These are phyloP conservation scores for Philhelius pedissequus DNA, from an alignment of 2,888 invertebrate genomes.

Conservation along the genomic window DNA sequence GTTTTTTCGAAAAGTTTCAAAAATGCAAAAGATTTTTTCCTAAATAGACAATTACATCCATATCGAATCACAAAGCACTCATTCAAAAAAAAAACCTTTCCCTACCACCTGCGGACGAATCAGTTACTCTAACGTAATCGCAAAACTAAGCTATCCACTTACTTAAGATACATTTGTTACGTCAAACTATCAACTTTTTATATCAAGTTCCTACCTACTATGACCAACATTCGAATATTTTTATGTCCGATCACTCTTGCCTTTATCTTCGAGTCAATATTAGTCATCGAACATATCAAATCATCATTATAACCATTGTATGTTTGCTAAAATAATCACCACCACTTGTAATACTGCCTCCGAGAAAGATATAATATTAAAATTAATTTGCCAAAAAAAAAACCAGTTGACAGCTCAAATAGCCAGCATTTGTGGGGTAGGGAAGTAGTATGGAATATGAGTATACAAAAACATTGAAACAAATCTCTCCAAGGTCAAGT, in stretches of 20 bases:
- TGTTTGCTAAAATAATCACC: slow-evolving; percentile 11
- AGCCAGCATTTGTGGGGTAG: neutral
- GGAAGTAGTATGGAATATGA: slow-evolving; percentile 19
- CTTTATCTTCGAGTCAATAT: slow-evolving; percentile 24
- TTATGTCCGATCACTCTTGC: neutral
- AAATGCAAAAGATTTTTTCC: too few species aligned
- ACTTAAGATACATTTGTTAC: neutral
- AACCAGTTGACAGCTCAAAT: slow-evolving; percentile 38
- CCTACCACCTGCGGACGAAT: neutral
- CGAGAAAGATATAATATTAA: neutral
- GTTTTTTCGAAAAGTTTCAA: too few species aligned
- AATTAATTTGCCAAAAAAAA: slow-evolving; percentile 2
- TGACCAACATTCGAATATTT: neutral
- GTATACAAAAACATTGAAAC: slow-evolving; percentile 50
- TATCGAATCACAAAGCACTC: too few species aligned
- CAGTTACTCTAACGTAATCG: neutral
- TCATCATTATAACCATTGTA: slow-evolving; percentile 22
- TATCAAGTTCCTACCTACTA: neutral
- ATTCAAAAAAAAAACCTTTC: too few species aligned
- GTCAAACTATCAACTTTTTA: neutral
- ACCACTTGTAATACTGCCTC: neutral
- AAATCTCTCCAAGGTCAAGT: slow-evolving; percentile 51
- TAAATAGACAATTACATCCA: too few species aligned
- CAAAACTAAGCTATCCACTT: neutral
- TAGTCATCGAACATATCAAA: slow-evolving; percentile 40